Evolutionary conservation across 2,888 invertebrate genomes (phyloP).

Genomic region (Hirtodrosophila duncani): DNA sequence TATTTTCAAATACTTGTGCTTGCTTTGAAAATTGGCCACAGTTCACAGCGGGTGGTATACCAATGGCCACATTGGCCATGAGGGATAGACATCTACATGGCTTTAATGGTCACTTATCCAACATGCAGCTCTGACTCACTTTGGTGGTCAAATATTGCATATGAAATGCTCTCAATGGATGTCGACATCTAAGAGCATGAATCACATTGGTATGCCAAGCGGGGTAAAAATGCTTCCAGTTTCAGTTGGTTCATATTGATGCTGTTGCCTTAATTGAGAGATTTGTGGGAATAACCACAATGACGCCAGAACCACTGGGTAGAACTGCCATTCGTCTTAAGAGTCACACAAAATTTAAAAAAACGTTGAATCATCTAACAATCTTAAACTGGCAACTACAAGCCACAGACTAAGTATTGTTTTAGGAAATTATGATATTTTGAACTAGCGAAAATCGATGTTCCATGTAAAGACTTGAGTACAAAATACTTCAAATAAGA

Average conservation of each 20-base stretch:
- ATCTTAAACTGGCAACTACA: no score
- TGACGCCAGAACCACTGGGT: constrained; percentile 1
- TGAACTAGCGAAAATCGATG: no score
- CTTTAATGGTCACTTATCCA: constrained; percentile 23
- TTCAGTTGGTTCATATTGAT: constrained; percentile 19
- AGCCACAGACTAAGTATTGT: no score
- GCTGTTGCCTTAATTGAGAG: constrained; percentile 31
- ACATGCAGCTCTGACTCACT: constrained; percentile 46
- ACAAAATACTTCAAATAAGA: no score
- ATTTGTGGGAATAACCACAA: constrained; percentile 2
- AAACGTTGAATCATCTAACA: no score
- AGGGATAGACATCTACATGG: constrained; percentile 10
- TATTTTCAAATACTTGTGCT: constrained; percentile 15
- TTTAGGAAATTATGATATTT: no score
- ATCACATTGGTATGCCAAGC: constrained; percentile 39
- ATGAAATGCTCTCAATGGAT: no score
- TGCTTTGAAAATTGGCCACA: constrained; percentile 1
- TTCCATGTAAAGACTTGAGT: no score
- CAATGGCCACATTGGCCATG: constrained; percentile 24
- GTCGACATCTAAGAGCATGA: constrained; percentile 25
- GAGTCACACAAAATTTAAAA: no score
- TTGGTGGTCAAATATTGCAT: constrained; percentile 6
- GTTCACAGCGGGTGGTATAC: constrained; percentile 35
- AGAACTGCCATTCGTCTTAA: no score
- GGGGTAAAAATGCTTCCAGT: constrained; percentile 34